A percentile compares a stretch with the other conserved stretches of the same genome.
Evolutionary conservation across 2,797 vertebrate genomes (phyloP).

Genomic region (Liasis olivaceus): DNA sequence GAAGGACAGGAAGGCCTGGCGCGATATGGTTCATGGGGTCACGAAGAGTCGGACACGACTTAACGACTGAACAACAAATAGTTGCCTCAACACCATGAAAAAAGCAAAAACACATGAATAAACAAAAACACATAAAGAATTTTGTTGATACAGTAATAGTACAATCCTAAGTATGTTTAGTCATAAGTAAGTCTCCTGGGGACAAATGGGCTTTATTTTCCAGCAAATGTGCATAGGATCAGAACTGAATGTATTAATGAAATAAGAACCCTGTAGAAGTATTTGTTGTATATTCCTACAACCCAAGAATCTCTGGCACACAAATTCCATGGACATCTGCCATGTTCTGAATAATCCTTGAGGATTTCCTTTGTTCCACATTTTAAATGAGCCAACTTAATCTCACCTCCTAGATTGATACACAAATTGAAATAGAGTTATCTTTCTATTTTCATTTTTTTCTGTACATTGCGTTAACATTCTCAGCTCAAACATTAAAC

Average conservation of each 20-base stretch:
- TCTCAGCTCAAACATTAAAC: background rate
- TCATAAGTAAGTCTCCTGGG: background rate
- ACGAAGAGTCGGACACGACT: too few relatives aligned
- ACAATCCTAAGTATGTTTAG: background rate
- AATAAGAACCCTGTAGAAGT: background rate
- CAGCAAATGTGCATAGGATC: background rate
- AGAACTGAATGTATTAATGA: background rate
- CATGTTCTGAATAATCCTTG: background rate
- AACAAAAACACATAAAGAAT: background rate
- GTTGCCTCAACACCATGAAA: background rate
- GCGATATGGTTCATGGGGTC: too few relatives aligned
- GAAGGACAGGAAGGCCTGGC: too few relatives aligned
- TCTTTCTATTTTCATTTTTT: background rate
- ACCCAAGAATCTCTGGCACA: background rate
- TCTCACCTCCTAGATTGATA: background rate
- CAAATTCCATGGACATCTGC: background rate
- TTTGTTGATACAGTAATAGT: background rate
- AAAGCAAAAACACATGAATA: background rate
- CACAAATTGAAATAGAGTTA: background rate
- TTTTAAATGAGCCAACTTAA: background rate
- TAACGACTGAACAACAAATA: too few relatives aligned
- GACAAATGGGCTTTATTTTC: background rate
- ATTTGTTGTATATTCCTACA: background rate
- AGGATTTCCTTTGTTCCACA: background rate
- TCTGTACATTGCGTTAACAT: background rate